These are phyloP conservation scores for Hylomyscus alleni DNA, from an alignment of 2,797 vertebrate genomes.

Conservation along the genomic window DNA sequence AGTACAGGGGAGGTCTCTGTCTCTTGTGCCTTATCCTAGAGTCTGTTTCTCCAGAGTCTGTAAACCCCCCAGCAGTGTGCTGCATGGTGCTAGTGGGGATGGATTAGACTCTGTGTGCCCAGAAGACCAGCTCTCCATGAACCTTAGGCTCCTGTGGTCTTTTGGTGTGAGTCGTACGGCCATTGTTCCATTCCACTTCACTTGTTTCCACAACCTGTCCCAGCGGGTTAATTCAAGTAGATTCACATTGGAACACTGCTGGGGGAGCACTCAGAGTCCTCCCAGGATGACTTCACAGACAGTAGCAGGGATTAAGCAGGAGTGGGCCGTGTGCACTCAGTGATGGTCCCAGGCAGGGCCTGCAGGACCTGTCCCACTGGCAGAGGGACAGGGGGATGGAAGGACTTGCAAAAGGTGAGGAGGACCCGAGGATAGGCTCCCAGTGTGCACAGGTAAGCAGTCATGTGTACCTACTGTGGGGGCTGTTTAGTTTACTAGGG, in stretches of 20 bases:
- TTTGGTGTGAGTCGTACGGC: background rate
- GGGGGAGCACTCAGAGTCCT: background rate
- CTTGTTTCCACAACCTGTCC: background rate
- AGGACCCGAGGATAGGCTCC: background rate
- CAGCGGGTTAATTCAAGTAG: background rate
- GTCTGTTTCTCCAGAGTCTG: background rate
- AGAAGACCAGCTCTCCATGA: background rate
- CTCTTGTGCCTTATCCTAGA: background rate
- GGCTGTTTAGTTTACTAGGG: background rate
- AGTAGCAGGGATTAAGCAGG: background rate
- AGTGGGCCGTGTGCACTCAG: background rate
- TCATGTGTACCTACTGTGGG: background rate
- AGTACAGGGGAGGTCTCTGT: background rate
- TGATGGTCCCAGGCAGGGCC: background rate
- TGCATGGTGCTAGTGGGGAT: background rate
- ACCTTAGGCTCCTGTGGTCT: background rate
- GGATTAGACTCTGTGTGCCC: background rate
- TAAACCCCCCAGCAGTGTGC: background rate
- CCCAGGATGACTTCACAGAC: background rate
- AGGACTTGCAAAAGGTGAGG: background rate
- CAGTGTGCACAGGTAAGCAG: background rate
- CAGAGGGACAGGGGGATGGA: background rate
- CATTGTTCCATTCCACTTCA: background rate
- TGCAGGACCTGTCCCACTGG: background rate
- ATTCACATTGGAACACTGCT: background rate